phyloP scores from a whole-genome alignment of 1,140 invertebrate species.

The Apocrypta bakeri region DNA sequence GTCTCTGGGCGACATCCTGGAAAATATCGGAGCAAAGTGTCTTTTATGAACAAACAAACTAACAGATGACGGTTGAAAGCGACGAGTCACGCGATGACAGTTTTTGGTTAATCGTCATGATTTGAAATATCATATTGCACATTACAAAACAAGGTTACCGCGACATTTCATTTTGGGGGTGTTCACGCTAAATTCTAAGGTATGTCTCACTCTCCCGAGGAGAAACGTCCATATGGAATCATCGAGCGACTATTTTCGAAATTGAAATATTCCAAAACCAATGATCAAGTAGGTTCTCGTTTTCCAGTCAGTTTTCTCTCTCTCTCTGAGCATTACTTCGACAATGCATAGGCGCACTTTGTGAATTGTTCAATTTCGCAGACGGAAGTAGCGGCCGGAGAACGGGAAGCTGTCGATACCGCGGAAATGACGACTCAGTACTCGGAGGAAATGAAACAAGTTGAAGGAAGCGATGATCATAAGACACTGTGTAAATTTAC shows the following conservation, averaged over 20 bases:
- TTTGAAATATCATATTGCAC: not conserved
- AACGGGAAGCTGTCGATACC: not conserved
- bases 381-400: not conserved
- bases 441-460: not conserved
- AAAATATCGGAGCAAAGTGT: slow-evolving; percentile 51
- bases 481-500: slow-evolving; percentile 26
- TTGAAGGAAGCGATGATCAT: not conserved
- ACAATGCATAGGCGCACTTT: not conserved
- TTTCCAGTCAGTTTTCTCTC: too few species aligned
- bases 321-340: too few species aligned
- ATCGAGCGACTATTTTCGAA: slow-evolving; percentile 50
- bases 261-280: slow-evolving; percentile 51
- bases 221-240: slow-evolving; percentile 28
- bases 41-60: not conserved
- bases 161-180: not conserved
- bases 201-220: slow-evolving; percentile 31
- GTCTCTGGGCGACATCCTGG: slow-evolving; percentile 86
- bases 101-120: not conserved
- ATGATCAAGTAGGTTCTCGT: slow-evolving; percentile 24
- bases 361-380: not conserved
- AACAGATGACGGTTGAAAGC: slow-evolving; percentile 26
- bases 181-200: not conserved
- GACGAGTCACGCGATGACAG: slow-evolving; percentile 1
- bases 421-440: not conserved
- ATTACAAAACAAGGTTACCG: not conserved